These are phyloP conservation scores for Apteryx mantelli DNA, from an alignment of 2,113 vertebrate genomes.

Conservation along the genomic window DNA sequence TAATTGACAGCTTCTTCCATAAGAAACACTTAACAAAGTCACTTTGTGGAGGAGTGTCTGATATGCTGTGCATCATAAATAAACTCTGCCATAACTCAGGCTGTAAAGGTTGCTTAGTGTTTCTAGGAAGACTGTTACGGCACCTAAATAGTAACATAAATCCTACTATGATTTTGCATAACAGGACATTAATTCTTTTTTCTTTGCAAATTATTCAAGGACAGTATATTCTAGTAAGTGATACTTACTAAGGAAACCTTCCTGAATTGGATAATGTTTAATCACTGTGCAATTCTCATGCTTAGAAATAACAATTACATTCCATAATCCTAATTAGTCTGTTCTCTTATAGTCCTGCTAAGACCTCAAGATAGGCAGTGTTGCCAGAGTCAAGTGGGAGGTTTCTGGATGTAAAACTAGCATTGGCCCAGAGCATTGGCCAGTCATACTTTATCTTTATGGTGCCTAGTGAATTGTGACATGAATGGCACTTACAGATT, in stretches of 20 bases:
- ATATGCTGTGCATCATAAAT: background rate
- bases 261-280: background rate
- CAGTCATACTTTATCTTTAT: background rate
- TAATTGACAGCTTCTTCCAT: background rate
- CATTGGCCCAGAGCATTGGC: background rate
- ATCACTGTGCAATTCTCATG: background rate
- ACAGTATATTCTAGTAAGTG: slow-evolving; percentile 2
- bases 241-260: slow-evolving; percentile 33
- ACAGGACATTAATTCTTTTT: background rate
- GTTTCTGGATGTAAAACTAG: background rate
- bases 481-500: background rate
- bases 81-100: background rate
- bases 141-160: background rate
- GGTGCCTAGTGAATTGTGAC: background rate
- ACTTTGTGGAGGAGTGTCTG: background rate
- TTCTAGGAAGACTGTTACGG: background rate
- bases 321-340: background rate
- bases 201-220: slow-evolving; percentile 9
- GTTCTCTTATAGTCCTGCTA: background rate
- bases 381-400: background rate
- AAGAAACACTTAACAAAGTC: background rate
- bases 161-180: background rate
- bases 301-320: background rate
- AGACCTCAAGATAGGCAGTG: background rate
- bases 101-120: background rate